A percentile compares a stretch with the other conserved stretches of the same genome.
phyloP scores from a whole-genome alignment of 2,888 invertebrate species.

The Cybosia mesomella region DNA sequence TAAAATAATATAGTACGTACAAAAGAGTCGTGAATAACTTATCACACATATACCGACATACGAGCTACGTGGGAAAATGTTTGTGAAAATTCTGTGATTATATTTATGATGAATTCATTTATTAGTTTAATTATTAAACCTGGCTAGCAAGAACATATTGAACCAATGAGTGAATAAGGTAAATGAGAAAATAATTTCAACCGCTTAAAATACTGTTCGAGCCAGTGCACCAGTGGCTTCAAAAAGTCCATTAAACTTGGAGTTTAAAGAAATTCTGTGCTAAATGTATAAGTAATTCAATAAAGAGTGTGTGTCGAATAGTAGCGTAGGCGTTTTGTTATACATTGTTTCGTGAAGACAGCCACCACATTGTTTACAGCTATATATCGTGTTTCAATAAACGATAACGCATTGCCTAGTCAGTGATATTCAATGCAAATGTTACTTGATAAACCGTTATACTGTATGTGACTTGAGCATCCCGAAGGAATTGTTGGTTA shows the following conservation, averaged over 20 bases:
- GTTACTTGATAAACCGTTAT: constrained; percentile 25
- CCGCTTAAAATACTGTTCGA: constrained; percentile 7
- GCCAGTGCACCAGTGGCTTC: background rate
- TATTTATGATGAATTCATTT: constrained; percentile 36
- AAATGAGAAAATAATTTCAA: constrained; percentile 8
- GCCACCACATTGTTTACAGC: constrained; percentile 68
- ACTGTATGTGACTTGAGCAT: constrained; percentile 28
- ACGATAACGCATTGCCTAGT: constrained; percentile 66
- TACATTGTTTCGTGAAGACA: constrained; percentile 45
- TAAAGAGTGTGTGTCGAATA: constrained; percentile 34
- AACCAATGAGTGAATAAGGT: constrained; percentile 7
- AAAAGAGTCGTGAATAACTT: constrained; percentile 38
- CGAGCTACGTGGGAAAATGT: constrained; percentile 32
- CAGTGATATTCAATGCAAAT: constrained; percentile 47
- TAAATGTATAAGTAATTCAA: constrained; percentile 30
- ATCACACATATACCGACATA: constrained; percentile 28
- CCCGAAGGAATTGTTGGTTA: constrained; percentile 29
- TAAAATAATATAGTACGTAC: constrained; percentile 35
- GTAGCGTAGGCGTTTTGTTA: constrained; percentile 55
- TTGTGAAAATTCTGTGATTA: constrained; percentile 35
- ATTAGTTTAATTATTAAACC: constrained; percentile 25
- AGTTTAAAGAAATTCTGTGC: constrained; percentile 13
- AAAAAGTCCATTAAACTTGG: background rate
- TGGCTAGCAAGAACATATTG: background rate
- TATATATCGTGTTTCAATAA: constrained; percentile 61